Evolutionary conservation across 2,113 vertebrate genomes (phyloP).

Genomic region (Nesoenas mayeri): DNA sequence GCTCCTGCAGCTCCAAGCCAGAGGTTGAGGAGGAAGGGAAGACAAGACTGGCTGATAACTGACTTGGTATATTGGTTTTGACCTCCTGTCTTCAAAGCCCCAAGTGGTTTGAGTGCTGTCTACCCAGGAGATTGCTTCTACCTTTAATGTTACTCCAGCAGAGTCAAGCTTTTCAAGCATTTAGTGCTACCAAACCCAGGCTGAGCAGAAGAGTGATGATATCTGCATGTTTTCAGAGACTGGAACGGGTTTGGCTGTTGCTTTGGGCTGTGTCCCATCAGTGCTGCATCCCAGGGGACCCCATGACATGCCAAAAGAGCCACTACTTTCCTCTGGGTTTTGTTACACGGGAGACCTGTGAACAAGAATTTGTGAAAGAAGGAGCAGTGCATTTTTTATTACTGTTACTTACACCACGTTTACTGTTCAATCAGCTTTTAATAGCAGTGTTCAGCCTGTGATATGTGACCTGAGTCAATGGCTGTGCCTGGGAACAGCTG

Average conservation of each 20-base stretch:
- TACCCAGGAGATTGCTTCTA: not conserved
- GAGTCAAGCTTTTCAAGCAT: not conserved
- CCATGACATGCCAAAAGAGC: not conserved
- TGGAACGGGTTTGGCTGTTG: not conserved
- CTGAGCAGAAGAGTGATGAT: not conserved
- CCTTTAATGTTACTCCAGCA: conserved; percentile 9
- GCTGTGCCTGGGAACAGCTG: not conserved
- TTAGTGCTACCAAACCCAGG: not conserved
- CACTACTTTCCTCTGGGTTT: not conserved
- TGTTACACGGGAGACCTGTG: not conserved
- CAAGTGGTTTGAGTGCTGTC: not conserved
- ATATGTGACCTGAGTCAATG: not conserved
- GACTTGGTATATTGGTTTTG: conserved; percentile 24
- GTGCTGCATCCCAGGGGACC: not conserved
- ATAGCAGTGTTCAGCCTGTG: not conserved
- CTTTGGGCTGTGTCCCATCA: not conserved
- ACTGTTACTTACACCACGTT: not conserved
- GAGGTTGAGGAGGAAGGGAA: conserved; percentile 51
- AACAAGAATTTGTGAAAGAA: not conserved
- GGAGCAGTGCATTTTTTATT: not conserved
- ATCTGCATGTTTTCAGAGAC: not conserved
- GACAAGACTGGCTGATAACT: conserved; percentile 23
- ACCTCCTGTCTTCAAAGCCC: conserved; percentile 53
- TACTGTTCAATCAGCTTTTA: not conserved
- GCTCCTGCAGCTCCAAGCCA: conserved; percentile 32